Evolutionary conservation across 2,888 invertebrate species (phyloP), one percentile per base, ranked within the genome.

Genomic region (Apomyelois bistriatella): DNA sequence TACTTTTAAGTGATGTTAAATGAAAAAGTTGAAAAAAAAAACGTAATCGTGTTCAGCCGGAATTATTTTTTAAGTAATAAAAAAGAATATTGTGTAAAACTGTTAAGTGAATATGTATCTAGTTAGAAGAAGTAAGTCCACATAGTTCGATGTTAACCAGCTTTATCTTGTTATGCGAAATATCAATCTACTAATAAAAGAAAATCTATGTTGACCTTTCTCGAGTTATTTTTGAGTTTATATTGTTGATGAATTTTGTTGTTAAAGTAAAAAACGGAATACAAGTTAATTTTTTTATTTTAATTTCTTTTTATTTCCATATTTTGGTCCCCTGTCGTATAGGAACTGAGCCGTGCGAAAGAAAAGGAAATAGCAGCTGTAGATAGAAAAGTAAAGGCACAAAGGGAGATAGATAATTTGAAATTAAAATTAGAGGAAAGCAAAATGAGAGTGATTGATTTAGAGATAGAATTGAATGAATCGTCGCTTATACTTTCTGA

Each of bases 381-480:
- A 60, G 75, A 75, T 64, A 84, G 86, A 62, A 66, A 86, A 49
- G 75, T 81, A 32, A 72, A 74, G 57, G 80, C 80, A 37, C 66
- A 84, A 54, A 74, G 74, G 64, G 80, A 81, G 56, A 82, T 79
- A 72, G 85, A 88, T 54, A 64, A 66, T 57, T 61, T 85, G 41
- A 85, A 82, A 69, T 65, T 76, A 37, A 82, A 81, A 65, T 70
- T 85, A 53, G 88, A 90, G 70, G 83, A 85, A 58, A 81, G 70
- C 59, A 88, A 83, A 68, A 80, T 86, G 82, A 88, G 76, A 74
- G 70, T 84, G 15, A 87, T 90, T 53, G 91, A 92, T 71, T 76
- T 92, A 72, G 91, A 92, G 62, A 87, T 87, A 61, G 91, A 91
- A 59, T 65, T 92, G 54, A 91, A 91, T 53, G 88, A 91, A 66